Percentiles rank a stretch among this genome's conserved stretches.
Evolutionary conservation across 2,113 vertebrate genomes (phyloP).

Genomic region (Etia nguti): DNA sequence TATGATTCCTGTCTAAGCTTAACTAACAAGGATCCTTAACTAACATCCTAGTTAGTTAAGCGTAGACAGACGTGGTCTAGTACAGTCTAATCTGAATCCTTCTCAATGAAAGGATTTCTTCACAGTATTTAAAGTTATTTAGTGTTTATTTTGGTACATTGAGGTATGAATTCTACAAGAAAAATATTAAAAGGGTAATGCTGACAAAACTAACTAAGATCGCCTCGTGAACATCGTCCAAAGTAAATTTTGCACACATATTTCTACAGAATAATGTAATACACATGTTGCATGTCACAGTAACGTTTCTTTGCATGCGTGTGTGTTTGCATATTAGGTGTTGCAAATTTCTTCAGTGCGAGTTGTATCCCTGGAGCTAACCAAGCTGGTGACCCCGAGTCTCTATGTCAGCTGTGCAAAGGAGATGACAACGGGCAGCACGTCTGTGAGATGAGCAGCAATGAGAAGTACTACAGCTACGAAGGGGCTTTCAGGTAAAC

Average conservation of each 20-base stretch:
- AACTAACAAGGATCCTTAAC: neutral
- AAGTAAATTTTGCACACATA: neutral
- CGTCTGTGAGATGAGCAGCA: conserved; percentile 69
- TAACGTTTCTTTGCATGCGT: neutral
- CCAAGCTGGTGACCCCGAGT: conserved; percentile 39
- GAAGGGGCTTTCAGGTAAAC: conserved; percentile 89
- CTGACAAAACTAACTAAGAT: neutral
- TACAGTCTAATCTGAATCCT: neutral
- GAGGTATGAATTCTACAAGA: neutral
- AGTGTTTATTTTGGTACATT: neutral
- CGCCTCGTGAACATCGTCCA: neutral
- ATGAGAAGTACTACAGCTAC: conserved; percentile 84
- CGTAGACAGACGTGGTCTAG: neutral
- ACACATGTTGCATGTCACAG: neutral
- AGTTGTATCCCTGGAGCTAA: conserved; percentile 89
- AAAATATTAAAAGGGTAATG: neutral
- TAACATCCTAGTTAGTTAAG: neutral
- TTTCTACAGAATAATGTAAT: neutral
- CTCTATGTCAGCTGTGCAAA: conserved; percentile 83
- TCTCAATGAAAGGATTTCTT: neutral
- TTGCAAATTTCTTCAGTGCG: conserved; percentile 82
- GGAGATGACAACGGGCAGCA: conserved; percentile 67
- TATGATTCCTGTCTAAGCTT: neutral
- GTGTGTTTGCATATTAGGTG: conserved; percentile 68
- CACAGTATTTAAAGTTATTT: neutral